Base-by-base conservation (phyloP, 1,140 invertebrate genomes). In the Eumaeus atala region DNA sequence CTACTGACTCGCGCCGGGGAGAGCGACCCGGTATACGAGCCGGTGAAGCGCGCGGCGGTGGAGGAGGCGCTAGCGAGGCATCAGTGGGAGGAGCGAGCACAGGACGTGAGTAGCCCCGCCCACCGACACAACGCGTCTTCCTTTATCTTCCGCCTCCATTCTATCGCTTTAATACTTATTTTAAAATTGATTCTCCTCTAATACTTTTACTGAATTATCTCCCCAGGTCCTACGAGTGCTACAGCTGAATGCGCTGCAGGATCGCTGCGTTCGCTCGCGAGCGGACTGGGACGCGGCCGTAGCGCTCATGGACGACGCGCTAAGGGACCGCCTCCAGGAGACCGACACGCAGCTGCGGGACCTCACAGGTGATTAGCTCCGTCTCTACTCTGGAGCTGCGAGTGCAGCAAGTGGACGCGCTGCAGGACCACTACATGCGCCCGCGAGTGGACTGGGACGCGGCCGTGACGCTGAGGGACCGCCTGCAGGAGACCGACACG, bases 211-310 rank as follows among this genome's bases (percentile, higher is more conserved):
- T n/a, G n/a, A n/a, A n/a, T n/a, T n/a, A n/a, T 12, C 1, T 54
- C 3, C 12, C 4, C 61, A 96, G 87, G 94, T 97, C 81, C 87
- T 99, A 64, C 89, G 96, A 34, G 95, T 99, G 1, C 95, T 99
- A 53, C 98, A 99, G 87, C 77, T 98, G 11, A 99, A 98, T 81
- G 95, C 95, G 9, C 87, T 99, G 3, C 97, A 99, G 81, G 98
- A 99, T 89, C 90, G 95, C 35, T 93, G 93, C 52, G 94, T 99
- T 21, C 91, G 92, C 48, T 96, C 98, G 71, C 97, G 98, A 80
- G 87, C 91, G 14, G 95, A 98, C 58, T 99, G 98, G 98, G 97
- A 99, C 84, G 88, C 91, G 33, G 96, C 97, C 18, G 93, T 98
- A 0, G 90, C 92, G 61, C 98, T 99, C 76, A 90, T 99, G 72